Conservation (phyloP, 2,113 vertebrate species). For the Gavialis gangeticus region DNA sequence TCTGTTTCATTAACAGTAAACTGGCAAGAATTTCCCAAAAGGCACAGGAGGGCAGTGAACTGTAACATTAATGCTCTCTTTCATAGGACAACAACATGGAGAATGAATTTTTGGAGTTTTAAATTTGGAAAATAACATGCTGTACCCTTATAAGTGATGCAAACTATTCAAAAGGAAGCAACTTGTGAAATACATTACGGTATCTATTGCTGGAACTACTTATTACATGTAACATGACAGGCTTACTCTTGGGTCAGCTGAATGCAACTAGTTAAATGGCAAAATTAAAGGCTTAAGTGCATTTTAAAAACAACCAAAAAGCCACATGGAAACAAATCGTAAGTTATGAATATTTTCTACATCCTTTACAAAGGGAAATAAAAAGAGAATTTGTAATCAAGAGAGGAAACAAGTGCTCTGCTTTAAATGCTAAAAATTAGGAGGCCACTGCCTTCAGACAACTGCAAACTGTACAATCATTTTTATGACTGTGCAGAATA, state of each 20-base stretch:
- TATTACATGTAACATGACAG: slow-evolving; percentile 30
- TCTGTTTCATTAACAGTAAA: slow-evolving; percentile 58
- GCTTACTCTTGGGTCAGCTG: slow-evolving; percentile 21
- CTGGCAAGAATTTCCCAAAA: slow-evolving; percentile 66
- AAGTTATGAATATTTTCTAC: slow-evolving; percentile 35
- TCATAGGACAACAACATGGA: slow-evolving; percentile 57
- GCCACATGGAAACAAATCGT: slow-evolving; percentile 47
- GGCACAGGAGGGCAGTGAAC: slow-evolving; percentile 75
- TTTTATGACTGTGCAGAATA: slow-evolving; percentile 55
- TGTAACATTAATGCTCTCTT: slow-evolving; percentile 41
- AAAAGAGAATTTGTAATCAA: slow-evolving; percentile 25
- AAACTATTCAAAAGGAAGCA: slow-evolving; percentile 1
- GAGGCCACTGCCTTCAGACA: slow-evolving; percentile 35
- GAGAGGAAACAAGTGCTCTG: slow-evolving; percentile 49
- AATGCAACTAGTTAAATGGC: slow-evolving; percentile 41
- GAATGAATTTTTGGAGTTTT: slow-evolving; percentile 38
- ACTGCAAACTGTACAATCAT: slow-evolving; percentile 52
- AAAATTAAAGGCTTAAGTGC: slow-evolving; percentile 71
- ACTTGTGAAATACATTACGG: slow-evolving; percentile 41
- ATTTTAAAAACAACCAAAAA: slow-evolving; percentile 43
- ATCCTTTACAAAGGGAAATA: slow-evolving; percentile 55
- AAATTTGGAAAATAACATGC: neutral
- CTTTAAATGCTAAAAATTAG: slow-evolving; percentile 50
- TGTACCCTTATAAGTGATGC: slow-evolving; percentile 41
- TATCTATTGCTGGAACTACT: slow-evolving; percentile 34